A percentile compares a stretch with the other conserved stretches of the same genome.
Conservation (phyloP, 2,888 invertebrate genomes). For the Drosophila colorata region DNA sequence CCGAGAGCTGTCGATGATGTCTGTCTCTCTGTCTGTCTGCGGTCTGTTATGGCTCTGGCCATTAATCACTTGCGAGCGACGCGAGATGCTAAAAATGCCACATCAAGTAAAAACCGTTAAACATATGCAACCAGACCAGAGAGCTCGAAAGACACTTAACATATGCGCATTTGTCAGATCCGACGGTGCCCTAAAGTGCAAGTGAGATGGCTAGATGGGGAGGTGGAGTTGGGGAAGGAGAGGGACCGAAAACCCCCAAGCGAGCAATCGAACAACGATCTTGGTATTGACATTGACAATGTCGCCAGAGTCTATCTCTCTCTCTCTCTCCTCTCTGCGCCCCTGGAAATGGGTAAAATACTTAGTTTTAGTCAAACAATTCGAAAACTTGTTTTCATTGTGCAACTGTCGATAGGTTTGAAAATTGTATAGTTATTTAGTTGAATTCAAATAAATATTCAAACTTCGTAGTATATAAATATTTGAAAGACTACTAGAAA, state of each 20-base stretch:
- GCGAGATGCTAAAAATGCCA: slow-evolving; percentile 34
- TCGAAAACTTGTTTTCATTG: slow-evolving; percentile 22
- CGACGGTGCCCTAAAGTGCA: slow-evolving; percentile 3
- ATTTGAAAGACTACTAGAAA: too few species aligned
- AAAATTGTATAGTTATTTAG: neutral
- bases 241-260: slow-evolving; percentile 13
- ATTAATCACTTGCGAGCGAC: slow-evolving; percentile 62
- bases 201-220: slow-evolving; percentile 13
- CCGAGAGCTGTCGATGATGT: slow-evolving; percentile 9
- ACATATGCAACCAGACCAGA: slow-evolving; percentile 61
- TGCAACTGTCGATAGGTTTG: neutral
- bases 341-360: slow-evolving; percentile 19
- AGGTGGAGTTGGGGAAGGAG: slow-evolving; percentile 9
- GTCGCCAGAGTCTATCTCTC: slow-evolving; percentile 35
- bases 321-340: neutral
- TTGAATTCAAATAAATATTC: neutral
- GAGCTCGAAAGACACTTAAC: slow-evolving; percentile 34
- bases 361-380: slow-evolving; percentile 1
- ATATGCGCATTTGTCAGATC: slow-evolving; percentile 60
- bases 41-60: neutral
- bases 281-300: slow-evolving; percentile 74
- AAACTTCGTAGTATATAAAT: neutral
- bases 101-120: slow-evolving; percentile 68
- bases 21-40: neutral
- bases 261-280: slow-evolving; percentile 45